Base-by-base conservation (phyloP, 1,140 invertebrate species). In the Ceratoteleas bidentatus region DNA sequence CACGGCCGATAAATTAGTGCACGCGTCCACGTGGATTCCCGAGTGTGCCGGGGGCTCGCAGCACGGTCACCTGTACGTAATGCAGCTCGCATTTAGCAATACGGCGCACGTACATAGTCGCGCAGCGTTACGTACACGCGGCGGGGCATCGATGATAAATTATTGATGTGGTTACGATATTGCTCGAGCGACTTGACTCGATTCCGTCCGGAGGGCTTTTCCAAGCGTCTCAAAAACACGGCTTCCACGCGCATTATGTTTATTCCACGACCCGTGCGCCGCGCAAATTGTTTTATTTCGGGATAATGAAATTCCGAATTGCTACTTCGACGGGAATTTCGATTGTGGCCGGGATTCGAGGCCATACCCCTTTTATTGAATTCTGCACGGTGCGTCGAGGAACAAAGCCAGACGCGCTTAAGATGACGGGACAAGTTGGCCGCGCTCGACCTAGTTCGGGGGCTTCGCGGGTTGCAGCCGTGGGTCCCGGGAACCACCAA, bases 131-230 rank as follows among this genome's bases (percentile, higher is more conserved):
- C n/a, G n/a, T n/a, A n/a, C n/a, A n/a, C n/a, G n/a, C n/a, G n/a
- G n/a, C n/a, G n/a, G n/a, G n/a, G 43, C 61, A 66, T 75, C 62
- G 62, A 76, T 66, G 47, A 76, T 76, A 76, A 76, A 76, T 76
- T 66, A 76, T 76, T 76, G 73, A 66, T 76, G 73, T 33, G 56
- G 73, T 76, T 76, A 76, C 33, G 62, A 53, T 76, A 66, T 68
- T 60, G 54, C 54, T 16, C 73, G 49, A 54, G 62, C 73, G 49
- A 76, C 62, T 60, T 66, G 62, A 66, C 62, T 66, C 73, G 24
- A 76, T 76, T 76, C 50, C 47, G 38, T 62, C 62, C 49, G 34
- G 61, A 76, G 64, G 54, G 8, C 43, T 76, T 76, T 66, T 76
- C 45, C 34, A 64, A 38, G 58, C 45, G 43, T 38, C 52, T 72